Evolutionary conservation across 2,888 invertebrate genomes (phyloP).

Genomic region (Ypsolopha sequella): DNA sequence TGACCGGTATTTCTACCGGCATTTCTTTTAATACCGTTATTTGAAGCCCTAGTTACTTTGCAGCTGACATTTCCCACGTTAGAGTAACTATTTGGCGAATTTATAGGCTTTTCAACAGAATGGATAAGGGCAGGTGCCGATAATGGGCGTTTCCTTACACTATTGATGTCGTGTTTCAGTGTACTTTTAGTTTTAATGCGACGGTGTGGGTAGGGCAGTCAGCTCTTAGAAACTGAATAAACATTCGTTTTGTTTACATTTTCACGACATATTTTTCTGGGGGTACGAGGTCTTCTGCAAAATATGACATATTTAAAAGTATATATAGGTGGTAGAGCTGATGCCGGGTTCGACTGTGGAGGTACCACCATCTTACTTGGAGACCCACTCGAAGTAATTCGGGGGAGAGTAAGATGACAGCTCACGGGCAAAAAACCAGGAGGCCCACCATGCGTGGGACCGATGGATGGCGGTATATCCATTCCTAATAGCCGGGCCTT

Average conservation of each 20-base stretch:
- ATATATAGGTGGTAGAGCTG: too few species aligned
- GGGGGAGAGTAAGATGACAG: too few species aligned
- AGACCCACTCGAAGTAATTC: too few species aligned
- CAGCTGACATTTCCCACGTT: constrained; percentile 39
- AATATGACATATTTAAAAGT: too few species aligned
- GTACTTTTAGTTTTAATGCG: not conserved
- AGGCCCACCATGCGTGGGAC: too few species aligned
- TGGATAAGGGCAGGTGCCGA: constrained; percentile 36
- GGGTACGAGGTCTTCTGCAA: not conserved
- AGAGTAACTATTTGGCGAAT: constrained; percentile 35
- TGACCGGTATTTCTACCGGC: too few species aligned
- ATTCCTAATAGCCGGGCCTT: too few species aligned
- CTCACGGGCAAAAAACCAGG: too few species aligned
- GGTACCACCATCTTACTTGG: too few species aligned
- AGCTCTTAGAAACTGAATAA: not conserved
- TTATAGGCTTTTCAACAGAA: constrained; percentile 41
- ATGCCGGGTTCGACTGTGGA: too few species aligned
- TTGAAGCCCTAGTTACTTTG: constrained; percentile 9
- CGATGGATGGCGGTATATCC: too few species aligned
- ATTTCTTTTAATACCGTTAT: too few species aligned
- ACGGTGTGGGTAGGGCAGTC: not conserved
- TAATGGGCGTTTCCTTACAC: constrained; percentile 26
- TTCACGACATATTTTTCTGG: not conserved
- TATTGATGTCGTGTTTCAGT: constrained; percentile 3
- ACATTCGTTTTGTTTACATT: not conserved